phyloP scores from a whole-genome alignment of 2,888 invertebrate species.

The Cistogaster globosa region DNA sequence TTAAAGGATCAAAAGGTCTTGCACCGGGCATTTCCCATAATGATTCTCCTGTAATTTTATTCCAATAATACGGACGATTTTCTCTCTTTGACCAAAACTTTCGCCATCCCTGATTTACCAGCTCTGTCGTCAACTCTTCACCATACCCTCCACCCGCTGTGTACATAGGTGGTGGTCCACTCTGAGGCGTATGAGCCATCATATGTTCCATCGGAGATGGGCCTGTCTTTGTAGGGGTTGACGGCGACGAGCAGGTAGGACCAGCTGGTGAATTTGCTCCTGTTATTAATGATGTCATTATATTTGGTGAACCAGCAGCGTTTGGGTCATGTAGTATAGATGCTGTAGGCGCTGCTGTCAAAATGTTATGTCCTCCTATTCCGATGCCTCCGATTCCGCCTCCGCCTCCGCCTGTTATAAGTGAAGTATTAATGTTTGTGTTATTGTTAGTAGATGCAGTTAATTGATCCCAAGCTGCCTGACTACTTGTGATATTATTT shows the following conservation, averaged over 20 bases:
- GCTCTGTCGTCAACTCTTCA: slow-evolving; percentile 82
- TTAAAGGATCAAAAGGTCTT: slow-evolving; percentile 92
- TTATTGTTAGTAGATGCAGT: slow-evolving; percentile 77
- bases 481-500: slow-evolving; percentile 74
- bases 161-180: slow-evolving; percentile 79
- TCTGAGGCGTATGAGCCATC: slow-evolving; percentile 81
- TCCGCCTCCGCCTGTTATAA: slow-evolving; percentile 54
- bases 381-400: slow-evolving; percentile 42
- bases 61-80: slow-evolving; percentile 98
- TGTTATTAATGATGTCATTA: slow-evolving; percentile 71
- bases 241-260: slow-evolving; percentile 80
- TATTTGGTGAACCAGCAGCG: slow-evolving; percentile 43
- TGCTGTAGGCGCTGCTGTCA: slow-evolving; percentile 70
- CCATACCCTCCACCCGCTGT: slow-evolving; percentile 78
- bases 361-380: slow-evolving; percentile 46
- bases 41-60: slow-evolving; percentile 97
- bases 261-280: slow-evolving; percentile 78
- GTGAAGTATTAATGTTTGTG: slow-evolving; percentile 69
- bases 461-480: slow-evolving; percentile 83
- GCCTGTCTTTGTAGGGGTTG: slow-evolving; percentile 81
- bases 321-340: slow-evolving; percentile 66
- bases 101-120: slow-evolving; percentile 94
- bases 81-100: slow-evolving; percentile 98
- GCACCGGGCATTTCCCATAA: slow-evolving; percentile 97
- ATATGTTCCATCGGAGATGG: slow-evolving; percentile 78